Percentiles rank a stretch among this genome's conserved stretches.
Evolutionary conservation across 64 coral and sea anemone genomes (phyloP).

Genomic region (Platygyra sinensis): DNA sequence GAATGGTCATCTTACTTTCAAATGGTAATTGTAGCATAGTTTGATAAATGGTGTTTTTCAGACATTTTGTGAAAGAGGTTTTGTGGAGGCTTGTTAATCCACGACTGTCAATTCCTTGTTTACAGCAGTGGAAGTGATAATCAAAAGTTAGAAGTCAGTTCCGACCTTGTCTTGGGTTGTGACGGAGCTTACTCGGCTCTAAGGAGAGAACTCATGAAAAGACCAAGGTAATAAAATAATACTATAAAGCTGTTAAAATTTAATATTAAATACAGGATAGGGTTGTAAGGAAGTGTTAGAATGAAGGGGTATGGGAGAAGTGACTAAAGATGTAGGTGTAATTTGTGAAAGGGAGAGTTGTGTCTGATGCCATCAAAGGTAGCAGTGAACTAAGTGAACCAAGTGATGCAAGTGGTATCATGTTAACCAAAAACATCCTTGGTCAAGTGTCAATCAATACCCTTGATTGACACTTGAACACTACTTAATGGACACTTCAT

Average conservation of each 20-base stretch:
- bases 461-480: no score
- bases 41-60: neutral
- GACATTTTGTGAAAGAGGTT: neutral
- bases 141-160: slow-evolving; percentile 63
- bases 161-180: slow-evolving; percentile 85
- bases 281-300: no score
- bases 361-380: no score
- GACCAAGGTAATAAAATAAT: slow-evolving; percentile 73
- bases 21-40: slow-evolving; percentile 32
- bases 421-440: no score
- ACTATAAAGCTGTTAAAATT: neutral
- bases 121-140: slow-evolving; percentile 18
- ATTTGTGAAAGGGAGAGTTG: no score
- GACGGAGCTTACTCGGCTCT: slow-evolving; percentile 94
- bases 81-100: neutral
- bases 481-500: no score
- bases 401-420: no score
- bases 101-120: neutral
- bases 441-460: no score
- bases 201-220: slow-evolving; percentile 87
- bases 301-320: no score
- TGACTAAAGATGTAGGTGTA: no score
- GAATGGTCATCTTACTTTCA: slow-evolving; percentile 64
- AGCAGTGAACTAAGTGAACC: no score
- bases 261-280: neutral